Base-by-base conservation (phyloP, 2,113 vertebrate genomes). In the Shinisaurus crocodilurus region DNA sequence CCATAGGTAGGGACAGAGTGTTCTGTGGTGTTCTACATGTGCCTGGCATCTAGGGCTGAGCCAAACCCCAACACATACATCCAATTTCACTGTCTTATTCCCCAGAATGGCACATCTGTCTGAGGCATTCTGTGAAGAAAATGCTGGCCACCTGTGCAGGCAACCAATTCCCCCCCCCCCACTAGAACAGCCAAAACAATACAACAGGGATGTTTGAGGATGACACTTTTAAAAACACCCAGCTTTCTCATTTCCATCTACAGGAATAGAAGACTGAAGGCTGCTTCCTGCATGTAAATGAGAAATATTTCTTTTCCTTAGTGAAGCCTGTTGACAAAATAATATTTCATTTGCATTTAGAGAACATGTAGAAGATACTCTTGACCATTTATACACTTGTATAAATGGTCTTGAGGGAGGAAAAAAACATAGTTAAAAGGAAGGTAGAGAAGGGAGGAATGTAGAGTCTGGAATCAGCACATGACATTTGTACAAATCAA, bases 291-390 rank as follows among this genome's bases (percentile, higher is more conserved):
- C 5, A 65, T 83, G 57, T 65, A 88, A 87, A 85, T 82, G 57
- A 25, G 6, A 82, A 37, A 18, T 88, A 34, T 25, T 5, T 57
- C 5, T 70, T 93, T 91, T 69, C 74, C 74, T 2, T 86, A 80
- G 3, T 88, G 29, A 1, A 72, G 32, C 27, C 70, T 89, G 70
- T 40, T 87, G 72, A 83, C 92, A 93, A 93, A 27, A 86, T 0
- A 37, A 69, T 67, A 29, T 6, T 91, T 90, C 54, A 77, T 89
- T 93, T 93, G 43, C 60, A 60, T 82, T 92, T 92, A 90, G 80
- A 90, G 57, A 89, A 65, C 25, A 63, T 79, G 40, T 86, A 60
- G 45, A 75, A 50, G 32, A 82, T 63, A 25, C 1, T 75, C 37
- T 45, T 57, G 37, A 69, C 45, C n/a, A 69, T 43, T 88, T 89